These are phyloP conservation scores for Halesus radiatus DNA, from an alignment of 1,140 invertebrate genomes.

Conservation along the genomic window DNA sequence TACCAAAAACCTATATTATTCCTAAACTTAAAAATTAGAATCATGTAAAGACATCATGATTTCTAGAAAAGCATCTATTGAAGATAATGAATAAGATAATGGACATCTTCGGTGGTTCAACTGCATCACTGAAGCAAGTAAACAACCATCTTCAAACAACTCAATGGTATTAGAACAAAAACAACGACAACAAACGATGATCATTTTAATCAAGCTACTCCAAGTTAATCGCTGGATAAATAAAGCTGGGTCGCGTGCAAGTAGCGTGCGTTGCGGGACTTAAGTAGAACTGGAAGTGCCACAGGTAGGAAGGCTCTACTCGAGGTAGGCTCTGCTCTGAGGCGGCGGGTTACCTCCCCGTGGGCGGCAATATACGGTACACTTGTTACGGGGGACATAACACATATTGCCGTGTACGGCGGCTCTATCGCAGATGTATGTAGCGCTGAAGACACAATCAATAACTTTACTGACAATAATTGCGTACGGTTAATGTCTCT, in stretches of 20 bases:
- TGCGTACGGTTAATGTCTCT: too few relatives aligned
- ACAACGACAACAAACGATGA: neutral
- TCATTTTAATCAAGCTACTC: neutral
- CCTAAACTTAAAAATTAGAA: too few relatives aligned
- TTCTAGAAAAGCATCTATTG: too few relatives aligned
- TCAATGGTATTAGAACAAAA: too few relatives aligned
- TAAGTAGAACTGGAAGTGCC: neutral
- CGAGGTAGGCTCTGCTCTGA: neutral
- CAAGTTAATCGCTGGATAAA: slow-evolving; percentile 20
- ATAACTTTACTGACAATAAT: too few relatives aligned
- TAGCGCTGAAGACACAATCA: too few relatives aligned
- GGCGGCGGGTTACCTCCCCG: neutral
- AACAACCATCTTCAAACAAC: too few relatives aligned
- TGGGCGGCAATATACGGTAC: slow-evolving; percentile 18
- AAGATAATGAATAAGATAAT: too few relatives aligned
- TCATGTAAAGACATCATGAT: too few relatives aligned
- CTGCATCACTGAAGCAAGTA: too few relatives aligned
- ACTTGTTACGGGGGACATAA: neutral
- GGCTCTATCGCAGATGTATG: neutral
- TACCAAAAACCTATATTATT: too few relatives aligned
- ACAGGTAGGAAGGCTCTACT: neutral
- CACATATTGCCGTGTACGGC: slow-evolving; percentile 2
- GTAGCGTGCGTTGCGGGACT: neutral
- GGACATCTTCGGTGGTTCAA: too few relatives aligned
- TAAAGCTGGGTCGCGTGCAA: slow-evolving; percentile 17